Conservation (phyloP, 2,888 invertebrate species). For the Theretra japonica region DNA sequence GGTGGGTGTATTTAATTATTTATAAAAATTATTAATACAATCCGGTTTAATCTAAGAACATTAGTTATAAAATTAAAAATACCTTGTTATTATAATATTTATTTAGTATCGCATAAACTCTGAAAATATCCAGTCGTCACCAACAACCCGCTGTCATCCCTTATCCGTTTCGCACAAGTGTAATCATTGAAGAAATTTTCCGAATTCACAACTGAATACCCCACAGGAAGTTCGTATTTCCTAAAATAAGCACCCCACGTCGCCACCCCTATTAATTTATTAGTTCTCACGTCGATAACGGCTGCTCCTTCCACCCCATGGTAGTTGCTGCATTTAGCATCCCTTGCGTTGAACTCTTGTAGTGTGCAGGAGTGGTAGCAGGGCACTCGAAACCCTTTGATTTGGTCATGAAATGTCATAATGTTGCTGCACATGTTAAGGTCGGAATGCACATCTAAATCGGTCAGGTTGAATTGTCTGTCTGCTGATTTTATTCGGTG, state of each 20-base stretch:
- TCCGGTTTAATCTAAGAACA: no score
- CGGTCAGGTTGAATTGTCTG: conserved; percentile 46
- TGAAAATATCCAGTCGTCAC: conserved; percentile 53
- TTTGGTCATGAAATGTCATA: conserved; percentile 40
- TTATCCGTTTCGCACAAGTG: conserved; percentile 59
- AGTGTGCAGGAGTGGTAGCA: conserved; percentile 65
- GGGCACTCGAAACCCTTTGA: conserved; percentile 54
- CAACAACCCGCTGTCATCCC: conserved; percentile 38
- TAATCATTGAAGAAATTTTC: conserved; percentile 56
- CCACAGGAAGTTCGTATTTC: conserved; percentile 58
- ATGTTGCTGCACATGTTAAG: conserved; percentile 55
- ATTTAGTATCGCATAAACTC: conserved; percentile 48
- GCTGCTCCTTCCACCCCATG: conserved; percentile 66
- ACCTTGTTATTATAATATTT: not conserved
- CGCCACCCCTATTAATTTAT: conserved; percentile 60
- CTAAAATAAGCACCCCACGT: conserved; percentile 59
- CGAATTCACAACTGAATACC: conserved; percentile 64
- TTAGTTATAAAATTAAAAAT: not conserved
- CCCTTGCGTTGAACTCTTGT: conserved; percentile 38
- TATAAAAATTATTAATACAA: no score
- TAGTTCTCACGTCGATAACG: conserved; percentile 46
- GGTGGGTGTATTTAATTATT: no score
- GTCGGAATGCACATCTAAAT: conserved; percentile 52
- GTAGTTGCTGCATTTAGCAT: conserved; percentile 47
- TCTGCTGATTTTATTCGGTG: conserved; percentile 40